These are phyloP conservation scores for Plebejus argus DNA, from an alignment of 2,888 invertebrate species.

Conservation along the genomic window DNA sequence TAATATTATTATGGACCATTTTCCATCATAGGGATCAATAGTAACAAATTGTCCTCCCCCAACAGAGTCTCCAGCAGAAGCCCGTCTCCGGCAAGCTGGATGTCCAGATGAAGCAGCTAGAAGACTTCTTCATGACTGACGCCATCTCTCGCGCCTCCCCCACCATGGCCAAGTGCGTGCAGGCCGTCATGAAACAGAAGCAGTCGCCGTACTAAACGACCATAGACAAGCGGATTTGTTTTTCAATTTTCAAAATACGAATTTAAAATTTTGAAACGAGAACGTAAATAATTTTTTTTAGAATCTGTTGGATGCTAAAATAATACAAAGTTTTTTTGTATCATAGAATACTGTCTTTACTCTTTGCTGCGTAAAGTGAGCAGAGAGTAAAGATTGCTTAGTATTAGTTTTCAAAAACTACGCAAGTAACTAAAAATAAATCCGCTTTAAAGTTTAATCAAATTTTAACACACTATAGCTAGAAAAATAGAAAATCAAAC, in stretches of 20 bases:
- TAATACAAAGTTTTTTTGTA: too few relatives aligned
- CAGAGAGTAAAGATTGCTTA: too few relatives aligned
- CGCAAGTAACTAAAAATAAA: not conserved
- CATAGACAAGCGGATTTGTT: constrained; percentile 25
- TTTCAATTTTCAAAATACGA: not conserved
- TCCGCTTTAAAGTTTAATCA: not conserved
- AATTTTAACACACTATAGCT: constrained; percentile 21
- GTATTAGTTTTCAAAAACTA: not conserved
- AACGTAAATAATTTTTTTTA: too few relatives aligned
- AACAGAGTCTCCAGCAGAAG: constrained; percentile 70
- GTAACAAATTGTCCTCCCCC: constrained; percentile 24
- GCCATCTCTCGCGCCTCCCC: constrained; percentile 96
- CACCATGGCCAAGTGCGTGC: constrained; percentile 99
- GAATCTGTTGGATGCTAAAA: too few relatives aligned
- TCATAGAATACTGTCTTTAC: too few relatives aligned
- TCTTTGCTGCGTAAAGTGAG: too few relatives aligned
- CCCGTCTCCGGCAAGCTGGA: constrained; percentile 82
- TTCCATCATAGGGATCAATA: too few relatives aligned
- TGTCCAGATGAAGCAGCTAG: constrained; percentile 87
- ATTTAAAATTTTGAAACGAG: not conserved
- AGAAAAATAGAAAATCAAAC: constrained; percentile 4
- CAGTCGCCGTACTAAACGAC: constrained; percentile 62
- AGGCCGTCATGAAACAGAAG: constrained; percentile 90
- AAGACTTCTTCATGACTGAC: constrained; percentile 97
- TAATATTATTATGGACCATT: too few relatives aligned